These are phyloP conservation scores for Empis stercorea DNA, from an alignment of 2,888 invertebrate species.

Conservation along the genomic window DNA sequence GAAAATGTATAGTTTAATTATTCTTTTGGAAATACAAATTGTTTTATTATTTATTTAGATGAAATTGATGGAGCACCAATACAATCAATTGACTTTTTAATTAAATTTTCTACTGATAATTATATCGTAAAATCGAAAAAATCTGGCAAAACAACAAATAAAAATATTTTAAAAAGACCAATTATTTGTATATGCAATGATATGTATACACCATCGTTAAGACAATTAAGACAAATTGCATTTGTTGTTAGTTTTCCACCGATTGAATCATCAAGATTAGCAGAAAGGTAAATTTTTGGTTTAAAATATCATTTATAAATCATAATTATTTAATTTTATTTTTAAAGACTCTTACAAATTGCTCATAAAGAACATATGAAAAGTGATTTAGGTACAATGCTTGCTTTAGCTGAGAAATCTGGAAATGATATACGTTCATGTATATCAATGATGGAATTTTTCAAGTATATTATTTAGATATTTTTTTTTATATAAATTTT, in stretches of 20 bases:
- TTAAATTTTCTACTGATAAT: slow-evolving; percentile 63
- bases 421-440: slow-evolving; percentile 86
- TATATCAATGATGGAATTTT: slow-evolving; percentile 75
- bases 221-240: slow-evolving; percentile 64
- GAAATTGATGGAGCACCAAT: slow-evolving; percentile 95
- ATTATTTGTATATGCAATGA: slow-evolving; percentile 98
- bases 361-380: slow-evolving; percentile 51
- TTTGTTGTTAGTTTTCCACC: slow-evolving; percentile 60
- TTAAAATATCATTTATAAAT: not conserved
- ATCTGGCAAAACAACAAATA: slow-evolving; percentile 38
- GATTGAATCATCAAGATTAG: slow-evolving; percentile 42
- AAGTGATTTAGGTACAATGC: slow-evolving; percentile 54
- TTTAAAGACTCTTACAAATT: slow-evolving; percentile 50
- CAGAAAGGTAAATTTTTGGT: slow-evolving; percentile 35
- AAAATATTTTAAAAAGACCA: slow-evolving; percentile 61
- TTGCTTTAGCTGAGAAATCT: slow-evolving; percentile 70
- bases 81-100: slow-evolving; percentile 72
- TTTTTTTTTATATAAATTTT: not conserved
- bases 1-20: no score
- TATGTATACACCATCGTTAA: slow-evolving; percentile 72
- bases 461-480: slow-evolving; percentile 26
- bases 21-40: no score
- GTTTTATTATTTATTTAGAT: slow-evolving; percentile 58
- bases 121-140: slow-evolving; percentile 30
- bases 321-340: slow-evolving; percentile 26